Conservation (phyloP, 2,797 vertebrate genomes). For the Pangasius mekongensis region DNA sequence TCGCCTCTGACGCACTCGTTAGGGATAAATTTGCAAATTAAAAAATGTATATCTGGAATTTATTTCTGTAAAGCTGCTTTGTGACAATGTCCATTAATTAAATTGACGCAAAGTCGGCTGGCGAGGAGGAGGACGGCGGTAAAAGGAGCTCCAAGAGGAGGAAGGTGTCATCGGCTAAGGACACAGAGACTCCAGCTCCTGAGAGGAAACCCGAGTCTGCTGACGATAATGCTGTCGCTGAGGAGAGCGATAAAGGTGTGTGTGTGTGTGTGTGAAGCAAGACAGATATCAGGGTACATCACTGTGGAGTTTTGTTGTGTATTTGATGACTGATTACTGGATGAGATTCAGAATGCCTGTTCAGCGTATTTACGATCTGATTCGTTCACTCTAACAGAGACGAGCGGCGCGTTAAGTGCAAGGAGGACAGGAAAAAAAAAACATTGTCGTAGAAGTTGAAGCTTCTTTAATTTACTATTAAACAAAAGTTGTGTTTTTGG, state of each 20-base stretch:
- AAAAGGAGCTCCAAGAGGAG: constrained; percentile 62
- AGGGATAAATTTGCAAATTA: no score
- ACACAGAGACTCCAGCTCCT: constrained; percentile 22
- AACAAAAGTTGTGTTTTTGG: neutral
- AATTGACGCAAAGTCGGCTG: neutral
- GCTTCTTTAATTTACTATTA: neutral
- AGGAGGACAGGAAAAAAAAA: constrained; percentile 69
- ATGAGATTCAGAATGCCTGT: neutral
- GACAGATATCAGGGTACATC: neutral
- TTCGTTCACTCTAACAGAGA: constrained; percentile 69
- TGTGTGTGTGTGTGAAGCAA: neutral
- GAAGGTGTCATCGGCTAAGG: constrained; percentile 55
- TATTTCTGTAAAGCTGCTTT: no score
- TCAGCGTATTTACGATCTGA: neutral
- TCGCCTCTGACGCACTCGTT: no score
- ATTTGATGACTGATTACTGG: neutral
- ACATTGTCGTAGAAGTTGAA: neutral
- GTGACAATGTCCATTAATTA: no score
- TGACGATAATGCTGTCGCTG: constrained; percentile 43
- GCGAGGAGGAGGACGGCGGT: neutral
- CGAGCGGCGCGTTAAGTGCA: constrained; percentile 74
- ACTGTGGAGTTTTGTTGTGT: no score
- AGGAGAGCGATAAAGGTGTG: constrained; percentile 49
- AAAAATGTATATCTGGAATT: no score
- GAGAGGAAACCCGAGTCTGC: constrained; percentile 10